A percentile compares a stretch with the other conserved stretches of the same genome.
Conservation (phyloP, 2,113 vertebrate species). For the Barbus barbus region DNA sequence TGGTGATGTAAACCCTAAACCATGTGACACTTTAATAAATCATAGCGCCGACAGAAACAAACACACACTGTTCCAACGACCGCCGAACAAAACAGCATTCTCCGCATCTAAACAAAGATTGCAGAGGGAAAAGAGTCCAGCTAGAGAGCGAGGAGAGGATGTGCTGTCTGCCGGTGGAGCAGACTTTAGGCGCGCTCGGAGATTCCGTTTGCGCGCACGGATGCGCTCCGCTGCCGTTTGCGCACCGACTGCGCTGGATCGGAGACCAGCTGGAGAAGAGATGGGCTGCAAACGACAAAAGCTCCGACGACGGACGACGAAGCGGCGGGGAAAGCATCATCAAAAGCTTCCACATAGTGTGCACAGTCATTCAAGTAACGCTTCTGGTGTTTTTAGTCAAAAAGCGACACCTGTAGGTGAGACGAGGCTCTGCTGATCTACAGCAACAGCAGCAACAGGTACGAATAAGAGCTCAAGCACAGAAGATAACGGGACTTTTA, state of each 20-base stretch:
- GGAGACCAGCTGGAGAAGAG: constrained; percentile 81
- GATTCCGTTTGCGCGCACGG: constrained; percentile 67
- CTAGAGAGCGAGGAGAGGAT: constrained; percentile 61
- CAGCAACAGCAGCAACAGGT: constrained; percentile 83
- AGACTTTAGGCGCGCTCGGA: constrained; percentile 67
- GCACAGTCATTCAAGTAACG: constrained; percentile 71
- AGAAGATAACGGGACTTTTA: neutral
- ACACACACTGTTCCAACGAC: constrained; percentile 55
- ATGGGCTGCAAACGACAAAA: constrained; percentile 48
- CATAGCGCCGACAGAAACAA: constrained; percentile 72
- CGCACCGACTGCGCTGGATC: constrained; percentile 78
- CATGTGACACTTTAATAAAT: constrained; percentile 84
- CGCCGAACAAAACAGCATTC: constrained; percentile 24
- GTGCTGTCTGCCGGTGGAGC: constrained; percentile 76
- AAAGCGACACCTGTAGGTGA: constrained; percentile 77
- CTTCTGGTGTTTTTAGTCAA: constrained; percentile 76
- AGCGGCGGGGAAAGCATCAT: constrained; percentile 53
- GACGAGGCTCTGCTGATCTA: constrained; percentile 48
- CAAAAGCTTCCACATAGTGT: constrained; percentile 67
- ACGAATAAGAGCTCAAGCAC: constrained; percentile 29
- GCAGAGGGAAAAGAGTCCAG: neutral
- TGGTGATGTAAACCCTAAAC: constrained; percentile 84
- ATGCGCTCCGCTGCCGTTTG: no score
- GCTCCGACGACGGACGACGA: neutral
- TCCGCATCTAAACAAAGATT: neutral